Base-by-base conservation (phyloP, 2,888 invertebrate species). In the Bembecia ichneumoniformis region DNA sequence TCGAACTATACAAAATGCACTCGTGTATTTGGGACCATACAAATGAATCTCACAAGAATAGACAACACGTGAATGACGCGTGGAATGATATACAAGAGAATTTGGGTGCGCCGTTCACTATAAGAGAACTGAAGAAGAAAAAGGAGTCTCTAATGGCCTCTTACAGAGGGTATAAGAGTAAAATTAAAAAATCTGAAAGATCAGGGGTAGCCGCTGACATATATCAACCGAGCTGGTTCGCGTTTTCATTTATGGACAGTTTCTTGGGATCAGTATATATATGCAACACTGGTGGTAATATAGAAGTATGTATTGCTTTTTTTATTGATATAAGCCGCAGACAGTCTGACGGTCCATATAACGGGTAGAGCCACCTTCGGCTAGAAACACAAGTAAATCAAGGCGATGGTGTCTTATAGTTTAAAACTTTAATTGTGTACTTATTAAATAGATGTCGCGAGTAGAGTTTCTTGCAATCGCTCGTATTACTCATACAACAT, bases 101-200 rank as follows among this genome's bases (percentile, higher is more conserved):
- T n/a, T 40, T 40, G 40, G 40, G 40, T 3, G 43, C 48, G 3
- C 46, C 51, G 13, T 58, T 52, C 43, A 47, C 55, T 15, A 40
- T 55, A 7, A 51, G 49, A 0, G 56, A 59, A 3, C 48, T 59
- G n/a, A 58, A 57, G 36, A 58, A 52, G 51, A 57, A 59, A 46
- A 59, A 55, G 48, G 55, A 58, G 16, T 54, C 52, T 14, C 34
- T 58, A 15, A 55, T 58, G 51, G 55, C 59, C 1, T 49, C 57
- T 10, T 59, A 59, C 28, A 47, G 50, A 35, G 35, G 20, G 9
- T 47, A 48, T 48, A 10, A 47, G 20, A 51, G 46, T 40, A 51
- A 48, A 44, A 46, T 35, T 36, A 47, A 51, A 16, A 48, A 40
- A 48, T 35, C 46, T 3, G 14, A 17, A 14, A 48, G 47, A 35